Percentiles rank a stretch among this genome's conserved stretches.
phyloP scores from a whole-genome alignment of 2,888 invertebrate genomes.

The Parnassius mnemosyne region DNA sequence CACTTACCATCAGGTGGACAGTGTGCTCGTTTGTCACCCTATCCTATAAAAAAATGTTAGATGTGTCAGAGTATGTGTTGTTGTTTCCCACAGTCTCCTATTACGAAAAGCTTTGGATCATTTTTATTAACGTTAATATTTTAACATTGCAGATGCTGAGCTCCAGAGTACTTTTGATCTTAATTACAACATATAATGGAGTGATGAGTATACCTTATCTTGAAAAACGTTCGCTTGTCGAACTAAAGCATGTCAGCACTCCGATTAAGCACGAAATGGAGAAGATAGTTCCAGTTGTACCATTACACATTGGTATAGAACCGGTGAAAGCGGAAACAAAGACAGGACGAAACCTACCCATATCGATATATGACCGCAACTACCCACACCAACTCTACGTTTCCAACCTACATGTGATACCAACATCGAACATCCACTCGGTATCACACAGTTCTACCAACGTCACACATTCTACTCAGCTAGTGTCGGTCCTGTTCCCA shows the following conservation, averaged over 20 bases:
- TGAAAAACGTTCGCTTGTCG: conserved; percentile 1
- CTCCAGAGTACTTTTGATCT: background rate
- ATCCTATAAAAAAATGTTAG: too few species aligned
- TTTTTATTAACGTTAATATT: too few species aligned
- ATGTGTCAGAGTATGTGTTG: too few species aligned
- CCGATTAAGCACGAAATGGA: conserved; percentile 8
- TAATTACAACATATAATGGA: background rate
- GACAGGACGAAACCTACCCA: conserved; percentile 45
- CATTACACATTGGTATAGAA: conserved; percentile 2
- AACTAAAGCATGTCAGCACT: background rate
- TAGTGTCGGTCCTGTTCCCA: conserved; percentile 51
- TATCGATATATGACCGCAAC: conserved; percentile 41
- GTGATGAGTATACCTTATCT: conserved; percentile 7
- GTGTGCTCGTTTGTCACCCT: too few species aligned
- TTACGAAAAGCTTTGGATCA: too few species aligned
- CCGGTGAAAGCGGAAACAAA: conserved; percentile 36
- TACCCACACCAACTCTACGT: conserved; percentile 46
- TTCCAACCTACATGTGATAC: conserved; percentile 58
- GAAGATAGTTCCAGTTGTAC: conserved; percentile 5
- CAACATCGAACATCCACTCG: conserved; percentile 47
- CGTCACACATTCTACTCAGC: conserved; percentile 42
- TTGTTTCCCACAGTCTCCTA: too few species aligned
- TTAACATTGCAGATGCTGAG: conserved; percentile 14
- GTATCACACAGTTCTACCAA: conserved; percentile 45
- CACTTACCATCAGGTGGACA: too few species aligned